phyloP scores from a whole-genome alignment of 2,113 vertebrate genomes.

The Tenrec ecaudatus region DNA sequence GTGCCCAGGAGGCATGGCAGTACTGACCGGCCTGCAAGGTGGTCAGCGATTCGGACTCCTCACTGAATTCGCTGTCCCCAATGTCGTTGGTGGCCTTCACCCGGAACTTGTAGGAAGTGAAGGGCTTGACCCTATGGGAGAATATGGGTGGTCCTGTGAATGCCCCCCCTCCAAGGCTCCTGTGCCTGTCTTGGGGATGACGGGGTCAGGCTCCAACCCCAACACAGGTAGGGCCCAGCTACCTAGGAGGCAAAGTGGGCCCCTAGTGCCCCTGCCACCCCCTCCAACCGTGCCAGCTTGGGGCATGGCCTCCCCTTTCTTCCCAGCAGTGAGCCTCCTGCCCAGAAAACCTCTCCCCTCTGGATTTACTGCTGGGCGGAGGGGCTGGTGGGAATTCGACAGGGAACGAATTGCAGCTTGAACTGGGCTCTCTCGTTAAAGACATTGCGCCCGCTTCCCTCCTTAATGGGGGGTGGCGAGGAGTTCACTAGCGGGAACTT shows the following conservation, averaged over 20 bases:
- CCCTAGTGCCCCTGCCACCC: fast-evolving
- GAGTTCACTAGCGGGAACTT: background rate
- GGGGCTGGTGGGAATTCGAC: background rate
- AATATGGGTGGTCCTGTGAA: fast-evolving
- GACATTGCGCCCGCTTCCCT: background rate
- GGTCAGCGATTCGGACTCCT: constrained; percentile 96
- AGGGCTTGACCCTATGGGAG: constrained; percentile 94
- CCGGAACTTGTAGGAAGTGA: constrained; percentile 98
- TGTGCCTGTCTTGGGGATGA: background rate
- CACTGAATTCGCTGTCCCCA: constrained; percentile 98
- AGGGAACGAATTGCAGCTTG: background rate
- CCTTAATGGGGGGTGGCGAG: background rate
- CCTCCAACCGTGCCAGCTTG: background rate
- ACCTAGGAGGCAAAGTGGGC: fast-evolving
- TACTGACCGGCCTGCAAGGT: constrained; percentile 96
- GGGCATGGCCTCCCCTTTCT: background rate
- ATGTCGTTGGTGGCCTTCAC: constrained; percentile 98
- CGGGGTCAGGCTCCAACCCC: fast-evolving
- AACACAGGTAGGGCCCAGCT: fast-evolving
- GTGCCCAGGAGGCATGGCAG: background rate
- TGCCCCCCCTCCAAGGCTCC: fast-evolving
- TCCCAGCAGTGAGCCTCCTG: background rate
- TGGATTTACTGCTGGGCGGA: background rate
- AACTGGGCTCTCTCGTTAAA: constrained; percentile 1
- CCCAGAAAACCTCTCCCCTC: background rate